These are phyloP conservation scores for Schmidtea mediterranea DNA, from an alignment of 1,140 invertebrate species.

Conservation along the genomic window DNA sequence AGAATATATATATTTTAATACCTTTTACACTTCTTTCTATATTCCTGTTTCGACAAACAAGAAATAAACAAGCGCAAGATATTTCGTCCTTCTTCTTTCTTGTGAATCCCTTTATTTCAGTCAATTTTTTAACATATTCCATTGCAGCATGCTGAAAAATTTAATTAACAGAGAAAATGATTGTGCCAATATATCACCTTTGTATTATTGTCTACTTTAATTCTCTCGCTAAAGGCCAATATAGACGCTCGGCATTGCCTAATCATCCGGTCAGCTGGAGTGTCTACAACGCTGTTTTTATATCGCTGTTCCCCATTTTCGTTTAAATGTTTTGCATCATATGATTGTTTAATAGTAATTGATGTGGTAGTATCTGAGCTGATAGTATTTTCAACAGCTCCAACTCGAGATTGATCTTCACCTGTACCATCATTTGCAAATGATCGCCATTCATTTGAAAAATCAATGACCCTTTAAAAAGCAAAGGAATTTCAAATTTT, in stretches of 20 bases:
- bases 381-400: slow-evolving; percentile 56
- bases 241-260: too few species aligned
- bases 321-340: slow-evolving; percentile 51
- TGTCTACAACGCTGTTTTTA: too few species aligned
- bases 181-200: too few species aligned
- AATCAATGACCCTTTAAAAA: slow-evolving; percentile 74
- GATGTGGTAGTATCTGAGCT: slow-evolving; percentile 84
- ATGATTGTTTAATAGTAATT: slow-evolving; percentile 37
- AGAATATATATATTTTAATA: too few species aligned
- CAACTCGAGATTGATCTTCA: slow-evolving; percentile 91
- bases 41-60: slow-evolving; percentile 87
- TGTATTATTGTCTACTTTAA: too few species aligned
- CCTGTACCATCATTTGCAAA: slow-evolving; percentile 92
- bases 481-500: slow-evolving; percentile 34
- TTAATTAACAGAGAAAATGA: too few species aligned
- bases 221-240: too few species aligned
- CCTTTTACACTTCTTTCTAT: slow-evolving; percentile 91
- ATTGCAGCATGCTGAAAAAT: too few species aligned
- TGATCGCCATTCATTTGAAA: slow-evolving; percentile 99
- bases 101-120: slow-evolving; percentile 80
- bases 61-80: slow-evolving; percentile 88
- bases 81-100: slow-evolving; percentile 86
- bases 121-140: slow-evolving; percentile 47
- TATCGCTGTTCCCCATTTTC: slow-evolving; percentile 20
- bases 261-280: too few species aligned